These are phyloP conservation scores for Trissolcus basalis DNA, from an alignment of 1,140 invertebrate genomes.

Conservation along the genomic window DNA sequence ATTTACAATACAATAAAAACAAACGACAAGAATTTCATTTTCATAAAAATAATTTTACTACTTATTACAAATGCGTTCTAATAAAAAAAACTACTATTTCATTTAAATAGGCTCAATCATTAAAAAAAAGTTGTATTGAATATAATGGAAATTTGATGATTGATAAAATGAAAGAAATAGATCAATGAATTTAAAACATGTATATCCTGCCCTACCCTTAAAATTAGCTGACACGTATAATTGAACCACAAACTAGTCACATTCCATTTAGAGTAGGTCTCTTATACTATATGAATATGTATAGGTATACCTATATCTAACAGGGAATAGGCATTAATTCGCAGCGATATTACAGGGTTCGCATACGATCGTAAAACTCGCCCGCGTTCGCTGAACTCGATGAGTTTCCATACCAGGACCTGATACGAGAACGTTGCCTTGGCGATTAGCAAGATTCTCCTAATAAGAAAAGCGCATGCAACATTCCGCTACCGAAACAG, in stretches of 20 bases:
- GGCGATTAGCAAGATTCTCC: conserved; percentile 63
- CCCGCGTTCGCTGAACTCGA: conserved; percentile 53
- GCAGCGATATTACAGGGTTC: conserved; percentile 21
- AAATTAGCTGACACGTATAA: conserved; percentile 35
- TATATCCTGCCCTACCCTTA: conserved; percentile 22
- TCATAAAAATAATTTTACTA: no score
- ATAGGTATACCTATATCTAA: conserved; percentile 27
- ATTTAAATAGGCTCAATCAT: neutral
- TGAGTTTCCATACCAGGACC: conserved; percentile 33
- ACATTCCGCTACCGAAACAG: conserved; percentile 67
- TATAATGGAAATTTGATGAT: neutral
- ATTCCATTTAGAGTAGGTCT: conserved; percentile 49
- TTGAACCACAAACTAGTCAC: conserved; percentile 38
- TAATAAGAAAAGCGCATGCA: conserved; percentile 66
- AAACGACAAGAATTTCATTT: neutral
- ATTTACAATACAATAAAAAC: neutral
- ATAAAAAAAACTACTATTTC: no score
- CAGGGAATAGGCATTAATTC: conserved; percentile 15
- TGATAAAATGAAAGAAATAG: neutral
- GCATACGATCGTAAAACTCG: conserved; percentile 6
- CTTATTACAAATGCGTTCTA: no score
- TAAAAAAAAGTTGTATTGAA: neutral
- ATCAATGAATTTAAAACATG: neutral
- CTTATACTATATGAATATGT: no score
- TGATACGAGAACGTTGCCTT: conserved; percentile 47